Percentiles rank a stretch among this genome's conserved stretches.
Conservation (phyloP, 2,113 vertebrate species). For the Apus apus region DNA sequence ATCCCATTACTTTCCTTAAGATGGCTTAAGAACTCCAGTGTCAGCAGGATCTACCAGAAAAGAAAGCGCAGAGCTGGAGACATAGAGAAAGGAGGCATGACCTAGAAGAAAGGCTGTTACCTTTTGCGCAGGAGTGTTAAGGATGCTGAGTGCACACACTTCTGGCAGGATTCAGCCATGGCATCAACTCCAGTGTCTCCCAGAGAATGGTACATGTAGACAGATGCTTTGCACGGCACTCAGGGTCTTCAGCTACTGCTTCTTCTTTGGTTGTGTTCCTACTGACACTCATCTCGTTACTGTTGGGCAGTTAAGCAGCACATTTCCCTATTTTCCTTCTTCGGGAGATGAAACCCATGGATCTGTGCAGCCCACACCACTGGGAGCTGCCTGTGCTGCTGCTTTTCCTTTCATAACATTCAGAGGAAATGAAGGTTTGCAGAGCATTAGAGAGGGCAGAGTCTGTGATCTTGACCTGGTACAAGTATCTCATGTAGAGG, state of each 20-base stretch:
- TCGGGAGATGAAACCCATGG: neutral
- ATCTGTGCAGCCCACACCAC: neutral
- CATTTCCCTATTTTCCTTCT: neutral
- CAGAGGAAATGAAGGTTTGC: neutral
- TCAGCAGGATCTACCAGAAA: neutral
- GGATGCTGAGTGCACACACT: neutral
- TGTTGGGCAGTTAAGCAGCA: neutral
- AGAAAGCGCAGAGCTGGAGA: neutral
- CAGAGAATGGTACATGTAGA: neutral
- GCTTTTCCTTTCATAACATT: rapidly evolving
- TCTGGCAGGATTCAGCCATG: neutral
- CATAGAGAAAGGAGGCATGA: neutral
- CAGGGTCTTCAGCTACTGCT: neutral
- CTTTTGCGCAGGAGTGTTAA: neutral
- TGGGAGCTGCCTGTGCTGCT: neutral
- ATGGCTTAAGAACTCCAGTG: conserved; percentile 35
- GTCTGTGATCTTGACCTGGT: neutral
- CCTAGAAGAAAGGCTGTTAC: neutral
- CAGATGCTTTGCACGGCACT: neutral
- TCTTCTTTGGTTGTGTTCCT: rapidly evolving
- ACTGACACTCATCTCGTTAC: neutral
- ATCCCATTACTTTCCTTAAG: conserved; percentile 62
- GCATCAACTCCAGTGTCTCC: neutral
- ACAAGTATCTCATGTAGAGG: neutral
- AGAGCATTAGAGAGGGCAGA: neutral